Evolutionary conservation across 2,113 vertebrate genomes (phyloP).

Genomic region (Eolophus roseicapilla): DNA sequence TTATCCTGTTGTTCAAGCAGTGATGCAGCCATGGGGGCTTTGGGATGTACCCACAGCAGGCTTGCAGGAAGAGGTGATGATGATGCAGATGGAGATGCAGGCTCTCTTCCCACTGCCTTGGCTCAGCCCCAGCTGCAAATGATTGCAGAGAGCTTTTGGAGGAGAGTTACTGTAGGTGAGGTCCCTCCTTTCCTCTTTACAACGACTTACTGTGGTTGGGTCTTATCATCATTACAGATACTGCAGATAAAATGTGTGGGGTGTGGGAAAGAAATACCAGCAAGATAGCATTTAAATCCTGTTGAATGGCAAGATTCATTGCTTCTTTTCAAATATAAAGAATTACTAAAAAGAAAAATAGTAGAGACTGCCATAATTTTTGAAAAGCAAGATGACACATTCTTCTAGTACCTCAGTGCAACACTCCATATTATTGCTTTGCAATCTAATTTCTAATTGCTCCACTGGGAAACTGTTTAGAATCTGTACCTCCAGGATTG

Average conservation of each 20-base stretch:
- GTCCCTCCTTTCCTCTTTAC: not conserved
- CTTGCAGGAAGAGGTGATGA: not conserved
- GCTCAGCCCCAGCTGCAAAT: not conserved
- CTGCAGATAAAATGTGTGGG: not conserved
- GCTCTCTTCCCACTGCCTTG: rapidly evolving
- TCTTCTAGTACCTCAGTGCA: not conserved
- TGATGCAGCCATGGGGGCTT: rapidly evolving
- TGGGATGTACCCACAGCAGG: no score
- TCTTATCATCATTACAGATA: not conserved
- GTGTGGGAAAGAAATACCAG: not conserved
- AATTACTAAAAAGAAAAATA: not conserved
- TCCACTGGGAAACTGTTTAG: not conserved
- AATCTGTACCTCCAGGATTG: not conserved
- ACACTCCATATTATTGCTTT: not conserved
- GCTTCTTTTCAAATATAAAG: not conserved
- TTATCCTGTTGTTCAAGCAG: not conserved
- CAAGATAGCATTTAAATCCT: not conserved
- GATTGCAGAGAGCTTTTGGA: not conserved
- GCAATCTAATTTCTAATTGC: not conserved
- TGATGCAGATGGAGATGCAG: not conserved
- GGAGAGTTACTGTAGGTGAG: not conserved
- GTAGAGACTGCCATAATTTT: not conserved
- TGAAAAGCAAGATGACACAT: not conserved
- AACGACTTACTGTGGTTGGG: not conserved
- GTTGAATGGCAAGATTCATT: not conserved